Evolutionary conservation across 2,113 vertebrate species (phyloP), one percentile per base, ranked within the genome.

Genomic region (Sigmodon hispidus): DNA sequence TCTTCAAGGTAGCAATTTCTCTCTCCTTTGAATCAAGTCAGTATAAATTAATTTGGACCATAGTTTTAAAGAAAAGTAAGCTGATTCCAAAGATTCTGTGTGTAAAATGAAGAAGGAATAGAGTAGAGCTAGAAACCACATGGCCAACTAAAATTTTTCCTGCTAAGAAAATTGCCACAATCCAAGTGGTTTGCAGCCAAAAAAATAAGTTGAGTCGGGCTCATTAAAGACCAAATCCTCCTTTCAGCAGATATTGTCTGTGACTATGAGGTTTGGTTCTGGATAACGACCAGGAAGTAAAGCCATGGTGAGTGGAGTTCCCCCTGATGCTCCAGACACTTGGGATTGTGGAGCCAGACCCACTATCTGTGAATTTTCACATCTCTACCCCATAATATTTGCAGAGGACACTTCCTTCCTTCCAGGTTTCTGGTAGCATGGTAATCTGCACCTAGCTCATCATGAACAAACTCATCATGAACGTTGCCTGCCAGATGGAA

Each of bases 1-100:
- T 96, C 86, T 61, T 80, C 94, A 96, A 96, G 81, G 86, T 94
- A 97, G 95, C 89, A 96, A 96, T 97, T 96, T 97, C 48, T 96
- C 84, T 45, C 91, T 92, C 69, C 95, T 93, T 87, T 70, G 48
- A 96, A 93, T 96, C 88, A 94, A 95, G 79, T 94, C 81, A 83
- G 69, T 90, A 94, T 87, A 97, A 95, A 96, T 96, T 97, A 92
- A 97, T 87, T 95, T 80, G 57, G 87, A 87, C 76, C 86, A 63
- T 65, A 94, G 83, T 94, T 95, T 93, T 89, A 67, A 93, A 94
- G 89, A 90, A 96, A 97, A 96, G 65, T 22, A 57, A 87, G 91
- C 86, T 72, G 83, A 95, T 80, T 76, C 72, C 36, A 5, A 96
- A 95, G 7, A 93, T 76, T 92, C 94, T 69, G 91, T 1, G 0